phyloP scores from a whole-genome alignment of 2,113 vertebrate species.

The Anguilla rostrata region DNA sequence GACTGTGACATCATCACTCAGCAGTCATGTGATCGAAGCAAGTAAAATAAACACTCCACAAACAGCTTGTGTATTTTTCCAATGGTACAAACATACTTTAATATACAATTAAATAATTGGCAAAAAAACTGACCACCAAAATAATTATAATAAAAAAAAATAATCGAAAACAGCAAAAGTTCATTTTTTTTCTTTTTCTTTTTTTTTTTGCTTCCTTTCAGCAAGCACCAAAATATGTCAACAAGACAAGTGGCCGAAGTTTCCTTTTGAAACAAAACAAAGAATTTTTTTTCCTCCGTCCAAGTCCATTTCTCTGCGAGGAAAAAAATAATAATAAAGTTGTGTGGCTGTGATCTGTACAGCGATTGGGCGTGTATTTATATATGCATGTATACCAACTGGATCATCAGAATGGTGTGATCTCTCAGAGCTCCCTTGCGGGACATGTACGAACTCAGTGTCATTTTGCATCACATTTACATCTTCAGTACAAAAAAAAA shows the following conservation, averaged over 20 bases:
- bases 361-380: conserved; percentile 74
- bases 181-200: conserved; percentile 48
- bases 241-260: conserved; percentile 72
- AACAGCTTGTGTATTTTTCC: conserved; percentile 48
- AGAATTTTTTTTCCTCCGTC: conserved; percentile 73
- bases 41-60: conserved; percentile 24
- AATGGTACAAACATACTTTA: conserved; percentile 82
- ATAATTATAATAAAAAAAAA: conserved; percentile 63
- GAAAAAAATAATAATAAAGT: conserved; percentile 62
- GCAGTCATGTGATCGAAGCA: background rate
- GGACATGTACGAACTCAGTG: conserved; percentile 65
- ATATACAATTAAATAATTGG: conserved; percentile 83
- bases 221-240: conserved; percentile 74
- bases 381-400: conserved; percentile 72
- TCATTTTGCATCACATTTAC: conserved; percentile 71
- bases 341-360: conserved; percentile 75
- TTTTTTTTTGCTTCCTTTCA: conserved; percentile 59
- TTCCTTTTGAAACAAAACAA: conserved; percentile 69
- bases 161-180: conserved; percentile 68
- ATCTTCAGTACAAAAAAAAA: conserved; percentile 52
- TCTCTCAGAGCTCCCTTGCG: conserved; percentile 58
- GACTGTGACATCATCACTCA: background rate
- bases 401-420: conserved; percentile 63
- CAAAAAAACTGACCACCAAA: conserved; percentile 73
- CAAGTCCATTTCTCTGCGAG: conserved; percentile 63